Base-by-base conservation (phyloP, 2,888 invertebrate species). In the Fragum sueziense region DNA sequence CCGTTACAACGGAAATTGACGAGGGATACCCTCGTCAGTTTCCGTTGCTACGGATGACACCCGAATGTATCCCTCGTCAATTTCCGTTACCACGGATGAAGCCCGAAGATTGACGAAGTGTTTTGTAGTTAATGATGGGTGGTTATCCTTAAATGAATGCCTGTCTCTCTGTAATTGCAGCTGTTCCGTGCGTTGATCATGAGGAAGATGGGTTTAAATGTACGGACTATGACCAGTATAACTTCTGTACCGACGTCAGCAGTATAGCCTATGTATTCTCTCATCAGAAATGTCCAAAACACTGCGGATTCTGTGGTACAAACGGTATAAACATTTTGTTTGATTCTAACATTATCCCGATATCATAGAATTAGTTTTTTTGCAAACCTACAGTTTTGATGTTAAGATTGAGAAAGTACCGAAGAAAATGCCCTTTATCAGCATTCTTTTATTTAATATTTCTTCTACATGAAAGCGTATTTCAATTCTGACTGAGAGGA, bases 261-360 rank as follows among this genome's bases (percentile, higher is more conserved):
- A 70, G 68, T 14, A 25, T 80, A 14, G 77, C 77, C 20, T 59
- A 69, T 51, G 22, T 37, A 2, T 68, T 80, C 20, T 76, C 80
- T 0, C 74, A 80, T 57, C 74, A 77, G 47, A 80, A 74, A 72
- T 80, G 80, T 33, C 47, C 68, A 3, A 54, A 71, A 33, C 71
- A 71, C 31, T 80, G 80, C 34, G 77, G 77, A 27, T 80, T 80
- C 27, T 80, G 80, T 52, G 29, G 51, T 11, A 7, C 54, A n/a
- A 61, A 14, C n/a, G 61, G 61, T 61, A 61, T 31, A 47, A 20
- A 20, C 47, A 41, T 11, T 41, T 9, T 11, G 17, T 47, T 47
- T 6, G 6, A 2, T 3, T 47, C n/a, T 47, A 1, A 47, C 47
- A 11, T 17, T 41, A 9, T 41, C 17, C 9, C 41, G 9, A 41